phyloP scores from a whole-genome alignment of 1,140 invertebrate genomes.

The Leguminivora glycinivorella region DNA sequence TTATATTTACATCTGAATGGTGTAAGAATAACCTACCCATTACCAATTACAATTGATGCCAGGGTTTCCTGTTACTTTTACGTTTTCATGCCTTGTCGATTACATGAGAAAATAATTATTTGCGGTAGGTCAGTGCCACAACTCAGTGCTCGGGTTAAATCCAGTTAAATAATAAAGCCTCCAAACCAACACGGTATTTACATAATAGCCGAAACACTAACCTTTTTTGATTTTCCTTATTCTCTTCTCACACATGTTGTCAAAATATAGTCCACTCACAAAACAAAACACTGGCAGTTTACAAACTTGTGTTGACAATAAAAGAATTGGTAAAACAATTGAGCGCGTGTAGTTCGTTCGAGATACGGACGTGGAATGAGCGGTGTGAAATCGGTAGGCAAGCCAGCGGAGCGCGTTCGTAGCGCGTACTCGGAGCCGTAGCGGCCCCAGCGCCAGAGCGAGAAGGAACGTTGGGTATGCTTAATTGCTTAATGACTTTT shows the following conservation, averaged over 20 bases:
- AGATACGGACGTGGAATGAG: conserved; percentile 4
- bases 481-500: background rate
- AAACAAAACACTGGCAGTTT: conserved; percentile 45
- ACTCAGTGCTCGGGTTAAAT: conserved; percentile 4
- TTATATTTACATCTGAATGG: background rate
- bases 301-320: background rate
- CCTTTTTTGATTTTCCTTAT: conserved; percentile 68
- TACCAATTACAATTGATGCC: background rate
- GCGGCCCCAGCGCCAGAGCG: background rate
- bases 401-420: background rate
- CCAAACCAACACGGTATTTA: background rate
- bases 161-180: background rate
- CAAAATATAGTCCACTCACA: conserved; percentile 43
- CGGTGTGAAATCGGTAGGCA: background rate
- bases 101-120: background rate
- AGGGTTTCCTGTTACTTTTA: background rate
- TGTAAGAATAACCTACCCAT: background rate
- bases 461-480: background rate
- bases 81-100: background rate
- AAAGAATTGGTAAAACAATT: background rate
- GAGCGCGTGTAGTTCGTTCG: background rate
- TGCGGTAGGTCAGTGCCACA: conserved; percentile 9
- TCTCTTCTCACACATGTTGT: conserved; percentile 68
- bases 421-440: background rate
- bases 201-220: conserved; percentile 38